Base-by-base conservation (phyloP, 2,888 invertebrate genomes). In the Troilus luridus region DNA sequence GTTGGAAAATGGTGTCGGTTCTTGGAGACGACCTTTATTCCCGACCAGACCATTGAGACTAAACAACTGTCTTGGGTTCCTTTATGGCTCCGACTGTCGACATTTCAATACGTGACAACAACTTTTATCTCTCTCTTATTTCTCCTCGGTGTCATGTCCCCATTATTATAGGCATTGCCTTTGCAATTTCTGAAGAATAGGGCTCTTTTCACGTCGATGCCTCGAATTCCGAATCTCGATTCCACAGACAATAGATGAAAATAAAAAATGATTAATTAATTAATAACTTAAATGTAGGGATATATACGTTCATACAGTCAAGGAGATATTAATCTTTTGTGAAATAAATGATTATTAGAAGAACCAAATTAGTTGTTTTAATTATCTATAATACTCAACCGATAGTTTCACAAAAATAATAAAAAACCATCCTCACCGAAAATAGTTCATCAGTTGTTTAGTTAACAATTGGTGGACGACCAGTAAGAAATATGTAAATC, bases 101-200 rank as follows among this genome's bases (percentile, higher is more conserved):
- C 85, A 85, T 85, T 85, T 85, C 85, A 85, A 85, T 85, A 85
- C 85, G 56, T 85, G 85, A 85, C 85, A 56, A 85, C 56, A 85
- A 85, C 85, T 56, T 85, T 56, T 85, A n/a, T 85, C 85, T 85
- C 54, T 11, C 10, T 14, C 56, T 56, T 56, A 85, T 85, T 85
- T 58, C 54, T n/a, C 56, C 56, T n/a, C n/a, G 12, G 8, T n/a
- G 11, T 21, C 56, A 56, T 56, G 41, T 9, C 56, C n/a, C 56
- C 19, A 85, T 56, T 56, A 58, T 85, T 54, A 14, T 24, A 67
- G 72, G 6, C 41, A 17, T 5, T 19, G 27, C 27, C 19, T 77
- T 77, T 41, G 27, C 41, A 17, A 77, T 41, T 41, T 77, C 27
- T 41, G 72, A 77, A 41, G 27, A 77, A 41, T 17, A 41, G 72